Percentiles rank a stretch among this genome's conserved stretches.
Evolutionary conservation across 1,140 invertebrate species (phyloP).

Genomic region (Drosophila paulistorum): DNA sequence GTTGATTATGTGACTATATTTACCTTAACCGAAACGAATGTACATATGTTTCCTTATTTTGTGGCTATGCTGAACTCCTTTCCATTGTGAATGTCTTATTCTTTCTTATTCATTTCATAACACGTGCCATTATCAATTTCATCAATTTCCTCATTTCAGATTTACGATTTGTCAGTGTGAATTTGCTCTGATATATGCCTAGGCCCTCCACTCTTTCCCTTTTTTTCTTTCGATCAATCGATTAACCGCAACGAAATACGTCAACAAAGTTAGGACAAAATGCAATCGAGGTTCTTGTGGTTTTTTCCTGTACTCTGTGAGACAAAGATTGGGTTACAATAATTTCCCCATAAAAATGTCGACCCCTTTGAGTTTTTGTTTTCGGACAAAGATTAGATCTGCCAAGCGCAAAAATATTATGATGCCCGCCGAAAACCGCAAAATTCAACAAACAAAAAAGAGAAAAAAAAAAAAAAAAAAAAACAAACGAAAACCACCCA

Average conservation of each 20-base stretch:
- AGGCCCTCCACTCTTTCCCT: conserved; percentile 1
- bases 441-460: conserved; percentile 50
- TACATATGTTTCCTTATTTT: not conserved
- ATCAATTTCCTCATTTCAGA: conserved; percentile 12
- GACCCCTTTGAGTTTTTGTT: conserved; percentile 44
- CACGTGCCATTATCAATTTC: conserved; percentile 22
- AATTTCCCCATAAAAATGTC: conserved; percentile 80
- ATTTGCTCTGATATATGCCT: conserved; percentile 15
- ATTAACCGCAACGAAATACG: conserved; percentile 49
- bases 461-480: conserved; percentile 49
- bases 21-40: not conserved
- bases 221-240: conserved; percentile 15
- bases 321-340: conserved; percentile 69
- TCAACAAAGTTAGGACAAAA: conserved; percentile 79
- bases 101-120: not conserved
- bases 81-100: not conserved
- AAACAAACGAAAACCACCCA: conserved; percentile 40
- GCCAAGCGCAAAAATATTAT: conserved; percentile 79
- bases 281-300: conserved; percentile 71
- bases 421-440: conserved; percentile 59
- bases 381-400: conserved; percentile 74
- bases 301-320: conserved; percentile 43
- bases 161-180: conserved; percentile 13
- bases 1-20: not conserved
- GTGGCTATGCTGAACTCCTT: not conserved